Evolutionary conservation across 2,113 vertebrate species (phyloP).

Genomic region (Sebastes fasciatus): DNA sequence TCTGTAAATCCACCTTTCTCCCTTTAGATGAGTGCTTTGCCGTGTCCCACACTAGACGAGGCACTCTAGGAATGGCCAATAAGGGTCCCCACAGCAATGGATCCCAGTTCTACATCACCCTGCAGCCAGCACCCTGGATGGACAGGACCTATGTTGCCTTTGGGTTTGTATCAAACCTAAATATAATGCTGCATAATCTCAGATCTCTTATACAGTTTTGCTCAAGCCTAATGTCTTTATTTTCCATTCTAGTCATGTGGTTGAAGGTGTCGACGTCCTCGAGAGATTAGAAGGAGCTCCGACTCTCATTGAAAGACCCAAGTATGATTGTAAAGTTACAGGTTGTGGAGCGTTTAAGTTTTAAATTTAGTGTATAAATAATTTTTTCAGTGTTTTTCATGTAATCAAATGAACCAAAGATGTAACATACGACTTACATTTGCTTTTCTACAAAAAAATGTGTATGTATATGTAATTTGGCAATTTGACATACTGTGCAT

Average conservation of each 20-base stretch:
- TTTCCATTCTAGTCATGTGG: constrained; percentile 83
- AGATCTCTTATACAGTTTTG: neutral
- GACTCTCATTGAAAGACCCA: constrained; percentile 88
- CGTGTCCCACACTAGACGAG: constrained; percentile 86
- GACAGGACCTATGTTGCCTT: constrained; percentile 92
- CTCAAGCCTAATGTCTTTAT: constrained; percentile 1
- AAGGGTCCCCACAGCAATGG: constrained; percentile 89
- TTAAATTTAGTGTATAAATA: constrained; percentile 28
- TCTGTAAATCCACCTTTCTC: constrained; percentile 22
- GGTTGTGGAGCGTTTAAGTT: constrained; percentile 84
- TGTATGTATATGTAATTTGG: neutral
- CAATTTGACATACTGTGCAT: neutral
- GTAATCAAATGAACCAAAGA: constrained; percentile 4
- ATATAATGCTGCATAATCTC: neutral
- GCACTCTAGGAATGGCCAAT: constrained; percentile 90
- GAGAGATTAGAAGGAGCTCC: constrained; percentile 83
- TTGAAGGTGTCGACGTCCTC: constrained; percentile 89
- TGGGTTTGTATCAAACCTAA: constrained; percentile 84
- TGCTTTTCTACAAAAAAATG: neutral
- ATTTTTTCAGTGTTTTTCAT: constrained; percentile 3
- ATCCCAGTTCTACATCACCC: constrained; percentile 92
- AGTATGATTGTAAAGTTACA: constrained; percentile 81
- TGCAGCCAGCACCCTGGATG: constrained; percentile 88
- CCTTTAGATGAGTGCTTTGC: constrained; percentile 90
- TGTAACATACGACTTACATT: neutral